phyloP scores from a whole-genome alignment of 1,140 invertebrate species.

The Muscidifurax raptorellus region DNA sequence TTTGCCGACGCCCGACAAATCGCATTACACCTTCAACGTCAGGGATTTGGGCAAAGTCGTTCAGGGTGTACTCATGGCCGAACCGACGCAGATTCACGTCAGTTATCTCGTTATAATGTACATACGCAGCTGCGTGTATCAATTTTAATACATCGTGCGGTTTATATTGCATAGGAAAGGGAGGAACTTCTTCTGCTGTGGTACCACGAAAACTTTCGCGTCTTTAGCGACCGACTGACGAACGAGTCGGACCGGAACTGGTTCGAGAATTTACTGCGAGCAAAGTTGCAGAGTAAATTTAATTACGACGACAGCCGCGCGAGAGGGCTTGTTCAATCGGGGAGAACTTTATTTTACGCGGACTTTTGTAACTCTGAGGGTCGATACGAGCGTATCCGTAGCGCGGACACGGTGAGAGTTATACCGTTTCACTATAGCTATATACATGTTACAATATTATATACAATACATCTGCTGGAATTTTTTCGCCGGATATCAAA shows the following conservation, averaged over 20 bases:
- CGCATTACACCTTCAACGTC: conserved; percentile 85
- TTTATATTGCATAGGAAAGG: conserved; percentile 6
- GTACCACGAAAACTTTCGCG: conserved; percentile 83
- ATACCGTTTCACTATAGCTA: no score
- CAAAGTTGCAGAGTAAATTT: conserved; percentile 78
- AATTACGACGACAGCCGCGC: conserved; percentile 74
- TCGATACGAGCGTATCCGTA: conserved; percentile 60
- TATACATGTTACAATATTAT: no score
- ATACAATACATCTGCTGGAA: no score
- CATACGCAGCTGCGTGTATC: no score
- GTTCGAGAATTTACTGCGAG: conserved; percentile 77
- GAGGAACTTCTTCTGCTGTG: conserved; percentile 75
- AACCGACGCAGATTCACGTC: conserved; percentile 74
- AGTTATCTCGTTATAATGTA: conserved; percentile 23
- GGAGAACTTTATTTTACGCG: conserved; percentile 54
- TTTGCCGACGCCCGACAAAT: conserved; percentile 82
- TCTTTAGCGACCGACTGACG: conserved; percentile 83
- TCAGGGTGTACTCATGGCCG: conserved; percentile 83
- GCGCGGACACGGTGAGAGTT: conserved; percentile 57
- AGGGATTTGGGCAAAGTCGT: conserved; percentile 85
- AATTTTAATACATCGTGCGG: no score
- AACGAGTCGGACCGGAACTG: conserved; percentile 79
- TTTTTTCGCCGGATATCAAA: conserved; percentile 42
- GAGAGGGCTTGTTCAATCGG: not conserved
- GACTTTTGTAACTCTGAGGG: conserved; percentile 56